These are phyloP conservation scores for Chaetodon trifascialis DNA, from an alignment of 2,113 vertebrate species.

Conservation along the genomic window DNA sequence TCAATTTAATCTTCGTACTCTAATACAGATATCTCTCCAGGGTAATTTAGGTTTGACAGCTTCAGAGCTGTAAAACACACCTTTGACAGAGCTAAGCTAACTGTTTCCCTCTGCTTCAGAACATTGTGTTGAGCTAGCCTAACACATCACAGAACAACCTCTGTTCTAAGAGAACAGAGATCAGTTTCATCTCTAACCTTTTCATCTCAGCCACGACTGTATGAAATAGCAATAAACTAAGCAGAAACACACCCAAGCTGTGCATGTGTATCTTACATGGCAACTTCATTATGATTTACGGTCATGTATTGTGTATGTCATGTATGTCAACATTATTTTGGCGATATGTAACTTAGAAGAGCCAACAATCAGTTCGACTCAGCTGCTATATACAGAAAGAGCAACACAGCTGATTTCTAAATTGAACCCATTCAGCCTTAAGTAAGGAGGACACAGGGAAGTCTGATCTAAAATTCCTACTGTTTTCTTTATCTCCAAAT, in stretches of 20 bases:
- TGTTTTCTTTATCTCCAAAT: neutral
- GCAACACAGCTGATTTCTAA: neutral
- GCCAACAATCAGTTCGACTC: neutral
- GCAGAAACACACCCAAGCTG: too few species aligned
- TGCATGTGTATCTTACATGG: neutral
- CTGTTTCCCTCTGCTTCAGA: neutral
- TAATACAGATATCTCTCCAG: neutral
- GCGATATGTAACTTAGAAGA: neutral
- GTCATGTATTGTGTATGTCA: neutral
- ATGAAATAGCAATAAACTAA: neutral
- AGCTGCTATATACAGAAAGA: neutral
- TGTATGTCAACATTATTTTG: neutral
- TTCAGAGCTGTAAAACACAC: neutral
- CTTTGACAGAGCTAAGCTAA: neutral
- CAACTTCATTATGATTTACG: neutral
- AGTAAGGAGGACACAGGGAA: neutral
- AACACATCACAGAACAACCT: neutral
- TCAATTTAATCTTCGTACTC: neutral
- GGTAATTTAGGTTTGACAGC: neutral
- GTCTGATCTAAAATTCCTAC: neutral
- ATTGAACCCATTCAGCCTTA: neutral
- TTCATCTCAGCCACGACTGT: neutral
- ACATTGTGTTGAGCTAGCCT: neutral
- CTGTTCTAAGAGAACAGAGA: neutral
- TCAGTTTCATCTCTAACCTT: too few species aligned